Conservation (phyloP, 2,888 invertebrate species). For the Trilocha varians region DNA sequence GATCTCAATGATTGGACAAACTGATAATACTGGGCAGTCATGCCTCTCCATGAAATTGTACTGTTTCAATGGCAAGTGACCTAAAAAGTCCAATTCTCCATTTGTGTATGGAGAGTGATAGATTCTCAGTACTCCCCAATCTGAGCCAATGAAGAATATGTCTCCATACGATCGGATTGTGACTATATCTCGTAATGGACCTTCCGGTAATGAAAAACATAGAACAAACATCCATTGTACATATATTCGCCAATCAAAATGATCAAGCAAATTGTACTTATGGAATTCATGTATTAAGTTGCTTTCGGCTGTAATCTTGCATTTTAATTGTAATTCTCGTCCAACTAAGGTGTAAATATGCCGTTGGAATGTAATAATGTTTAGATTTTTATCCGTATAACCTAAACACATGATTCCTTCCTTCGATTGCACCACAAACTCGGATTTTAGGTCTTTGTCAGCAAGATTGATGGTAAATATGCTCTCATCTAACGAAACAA, state of each 20-base stretch:
- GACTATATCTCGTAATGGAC: conserved; percentile 36
- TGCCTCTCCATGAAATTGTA: conserved; percentile 43
- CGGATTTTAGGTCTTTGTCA: conserved; percentile 12
- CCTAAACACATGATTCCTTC: conserved; percentile 38
- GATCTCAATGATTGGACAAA: conserved; percentile 43
- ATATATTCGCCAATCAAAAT: conserved; percentile 44
- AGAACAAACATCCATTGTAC: conserved; percentile 42
- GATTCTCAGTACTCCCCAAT: conserved; percentile 42
- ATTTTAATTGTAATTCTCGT: conserved; percentile 17
- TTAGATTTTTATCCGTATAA: conserved; percentile 20
- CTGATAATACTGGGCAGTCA: conserved; percentile 39
- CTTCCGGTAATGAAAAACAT: conserved; percentile 32
- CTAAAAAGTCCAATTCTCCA: conserved; percentile 40
- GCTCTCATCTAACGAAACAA: conserved; percentile 31
- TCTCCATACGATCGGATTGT: conserved; percentile 43
- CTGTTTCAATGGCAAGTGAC: conserved; percentile 37
- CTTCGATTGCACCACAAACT: conserved; percentile 16
- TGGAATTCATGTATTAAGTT: conserved; percentile 30
- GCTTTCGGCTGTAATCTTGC: conserved; percentile 19
- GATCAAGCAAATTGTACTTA: conserved; percentile 41
- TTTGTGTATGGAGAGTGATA: conserved; percentile 38
- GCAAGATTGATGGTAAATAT: conserved; percentile 27
- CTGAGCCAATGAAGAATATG: conserved; percentile 45
- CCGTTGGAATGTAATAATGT: conserved; percentile 34
- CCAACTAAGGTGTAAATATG: conserved; percentile 29